These are phyloP conservation scores for Gallinago stenura DNA, from an alignment of 2,797 vertebrate genomes.

Conservation along the genomic window DNA sequence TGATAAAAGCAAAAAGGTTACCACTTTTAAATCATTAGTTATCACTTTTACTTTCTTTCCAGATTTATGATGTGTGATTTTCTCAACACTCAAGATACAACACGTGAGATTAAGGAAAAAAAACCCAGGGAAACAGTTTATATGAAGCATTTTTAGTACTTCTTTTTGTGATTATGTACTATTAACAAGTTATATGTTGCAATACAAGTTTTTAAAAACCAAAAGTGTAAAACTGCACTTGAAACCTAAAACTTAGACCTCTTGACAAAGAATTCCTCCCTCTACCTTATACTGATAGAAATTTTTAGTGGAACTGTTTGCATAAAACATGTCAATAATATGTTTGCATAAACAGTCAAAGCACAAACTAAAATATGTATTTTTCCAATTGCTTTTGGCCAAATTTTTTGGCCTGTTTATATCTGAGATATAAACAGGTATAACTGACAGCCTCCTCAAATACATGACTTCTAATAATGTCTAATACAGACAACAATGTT, in stretches of 20 bases:
- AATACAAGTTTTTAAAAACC: not conserved
- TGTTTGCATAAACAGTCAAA: not conserved
- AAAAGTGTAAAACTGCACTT: not conserved
- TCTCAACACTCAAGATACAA: not conserved
- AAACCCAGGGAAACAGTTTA: not conserved
- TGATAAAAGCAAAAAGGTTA: slow-evolving; percentile 5
- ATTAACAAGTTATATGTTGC: not conserved
- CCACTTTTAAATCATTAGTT: not conserved
- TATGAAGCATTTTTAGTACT: not conserved
- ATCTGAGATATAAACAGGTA: not conserved
- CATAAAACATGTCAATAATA: not conserved
- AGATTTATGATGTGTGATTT: slow-evolving; percentile 7
- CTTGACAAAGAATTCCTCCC: not conserved
- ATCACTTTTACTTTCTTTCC: not conserved
- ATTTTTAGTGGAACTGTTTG: not conserved
- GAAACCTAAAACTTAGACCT: not conserved
- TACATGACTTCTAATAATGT: not conserved
- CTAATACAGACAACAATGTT: not conserved
- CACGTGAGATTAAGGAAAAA: not conserved
- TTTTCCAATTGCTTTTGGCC: not conserved
- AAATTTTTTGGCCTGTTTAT: too few species aligned
- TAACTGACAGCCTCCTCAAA: not conserved
- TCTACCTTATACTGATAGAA: not conserved
- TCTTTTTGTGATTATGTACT: not conserved
- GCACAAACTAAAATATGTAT: not conserved